phyloP scores from a whole-genome alignment of 2,797 vertebrate species.

The Benthosema pterotum region DNA sequence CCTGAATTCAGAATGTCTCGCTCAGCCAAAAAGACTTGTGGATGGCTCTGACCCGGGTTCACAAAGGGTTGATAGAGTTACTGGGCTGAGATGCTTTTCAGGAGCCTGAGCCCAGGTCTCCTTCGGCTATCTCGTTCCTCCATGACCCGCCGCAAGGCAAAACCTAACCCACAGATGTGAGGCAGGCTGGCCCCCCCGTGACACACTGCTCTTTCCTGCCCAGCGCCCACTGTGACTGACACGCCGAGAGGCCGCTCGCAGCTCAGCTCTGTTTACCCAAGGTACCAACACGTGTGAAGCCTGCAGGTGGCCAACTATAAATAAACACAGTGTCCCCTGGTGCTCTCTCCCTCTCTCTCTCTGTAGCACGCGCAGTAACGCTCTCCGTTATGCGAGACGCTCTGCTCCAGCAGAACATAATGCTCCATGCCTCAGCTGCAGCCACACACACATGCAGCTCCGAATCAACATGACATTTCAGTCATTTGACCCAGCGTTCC shows the following conservation, averaged over 20 bases:
- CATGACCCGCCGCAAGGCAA: conserved; percentile 23
- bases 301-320: conserved; percentile 70
- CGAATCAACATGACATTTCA: conserved; percentile 4
- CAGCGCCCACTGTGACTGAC: conserved; percentile 18
- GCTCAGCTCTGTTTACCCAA: conserved; percentile 59
- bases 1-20: conserved; percentile 18
- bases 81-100: conserved; percentile 19
- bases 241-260: conserved; percentile 16
- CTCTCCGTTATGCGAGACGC: conserved; percentile 28
- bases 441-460: neutral
- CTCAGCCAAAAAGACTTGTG: conserved; percentile 4
- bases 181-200: conserved; percentile 34
- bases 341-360: neutral
- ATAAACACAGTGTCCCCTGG: conserved; percentile 52
- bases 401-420: conserved; percentile 1
- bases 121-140: conserved; percentile 22
- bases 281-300: conserved; percentile 57
- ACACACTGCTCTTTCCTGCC: conserved; percentile 34
- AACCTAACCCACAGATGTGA: conserved; percentile 31
- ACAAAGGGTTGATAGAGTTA: conserved; percentile 28
- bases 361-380: neutral
- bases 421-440: conserved; percentile 5
- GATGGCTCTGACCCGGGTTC: conserved; percentile 8
- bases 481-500: neutral
- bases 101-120: conserved; percentile 18